Percentiles rank a stretch among this genome's conserved stretches.
phyloP scores from a whole-genome alignment of 1,140 invertebrate genomes.

The Pogonognathellus flavescens region DNA sequence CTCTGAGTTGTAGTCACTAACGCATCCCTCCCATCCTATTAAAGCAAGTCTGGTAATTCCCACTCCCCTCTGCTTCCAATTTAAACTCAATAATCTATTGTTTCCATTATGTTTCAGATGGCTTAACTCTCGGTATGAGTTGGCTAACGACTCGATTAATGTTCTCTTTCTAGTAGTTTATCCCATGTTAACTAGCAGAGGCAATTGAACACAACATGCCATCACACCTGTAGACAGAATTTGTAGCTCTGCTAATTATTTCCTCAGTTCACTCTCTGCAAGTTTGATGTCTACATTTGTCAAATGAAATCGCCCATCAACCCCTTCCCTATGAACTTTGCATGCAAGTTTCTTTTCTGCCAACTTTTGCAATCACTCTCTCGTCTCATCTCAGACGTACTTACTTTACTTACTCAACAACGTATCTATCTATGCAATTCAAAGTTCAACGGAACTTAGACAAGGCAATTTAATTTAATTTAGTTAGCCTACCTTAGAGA shows the following conservation, averaged over 20 bases:
- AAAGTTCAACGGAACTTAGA: background rate
- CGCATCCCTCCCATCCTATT: background rate
- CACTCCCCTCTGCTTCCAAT: background rate
- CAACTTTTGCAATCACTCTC: no score
- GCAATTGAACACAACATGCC: background rate
- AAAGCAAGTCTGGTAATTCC: background rate
- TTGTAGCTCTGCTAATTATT: background rate
- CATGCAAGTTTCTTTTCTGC: background rate
- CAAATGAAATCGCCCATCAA: background rate
- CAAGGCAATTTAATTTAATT: constrained; percentile 7
- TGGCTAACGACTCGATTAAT: constrained; percentile 3
- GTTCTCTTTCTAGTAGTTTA: background rate
- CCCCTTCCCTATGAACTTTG: background rate
- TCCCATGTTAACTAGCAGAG: no score
- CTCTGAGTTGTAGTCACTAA: background rate
- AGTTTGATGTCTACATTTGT: no score
- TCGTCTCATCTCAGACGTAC: no score
- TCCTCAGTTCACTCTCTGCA: background rate
- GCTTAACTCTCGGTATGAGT: background rate
- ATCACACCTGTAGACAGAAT: background rate
- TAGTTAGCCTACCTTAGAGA: background rate
- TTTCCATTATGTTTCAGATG: background rate
- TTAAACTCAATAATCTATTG: background rate
- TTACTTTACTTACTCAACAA: no score
- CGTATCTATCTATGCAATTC: no score